Base-by-base conservation (phyloP, 2,888 invertebrate genomes). In the Diabrotica balteata region DNA sequence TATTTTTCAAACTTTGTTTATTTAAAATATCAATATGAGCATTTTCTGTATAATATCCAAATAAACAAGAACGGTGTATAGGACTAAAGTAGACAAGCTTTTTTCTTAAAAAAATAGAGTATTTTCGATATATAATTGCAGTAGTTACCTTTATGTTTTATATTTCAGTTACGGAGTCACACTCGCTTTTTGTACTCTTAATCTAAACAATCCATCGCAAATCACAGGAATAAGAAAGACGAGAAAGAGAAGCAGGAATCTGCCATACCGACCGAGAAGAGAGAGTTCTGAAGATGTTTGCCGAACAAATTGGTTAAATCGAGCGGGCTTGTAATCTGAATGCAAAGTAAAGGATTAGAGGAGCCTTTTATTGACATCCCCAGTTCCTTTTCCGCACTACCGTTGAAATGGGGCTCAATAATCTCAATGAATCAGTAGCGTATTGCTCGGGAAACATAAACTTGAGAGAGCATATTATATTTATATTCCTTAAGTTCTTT, bases 241-340 rank as follows among this genome's bases (percentile, higher is more conserved):
- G 45, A 58, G 55, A 61, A 64, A 63, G 50, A 49, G 51, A 57
- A 51, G 59, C 44, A 69, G 66, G 60, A 61, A 60, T 67, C 67
- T 63, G 54, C 59, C 49, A 54, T 67, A 50, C 59, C 67, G 55
- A 67, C 63, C 52, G 67, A 66, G 52, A 63, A 62, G 50, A 57
- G 45, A 45, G 55, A 45, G 66, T 60, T 68, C 64, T 72, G 75
- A 75, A 77, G 78, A 76, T 81, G 80, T 82, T 82, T 82, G 80
- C 79, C 76, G 78, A 80, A 78, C 80, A 81, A 82, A 82, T 82
- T 82, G 82, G 81, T 81, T 81, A 81, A 82, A 82, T 82, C 81
- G 81, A 79, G 81, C 81, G 79, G 75, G 79, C 76, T 77, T 77
- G 80, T 80, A 80, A 81, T 80, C 80, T 79, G 79, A 79, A 80